phyloP scores from a whole-genome alignment of 2,888 invertebrate species.

The Autographa pulchrina region DNA sequence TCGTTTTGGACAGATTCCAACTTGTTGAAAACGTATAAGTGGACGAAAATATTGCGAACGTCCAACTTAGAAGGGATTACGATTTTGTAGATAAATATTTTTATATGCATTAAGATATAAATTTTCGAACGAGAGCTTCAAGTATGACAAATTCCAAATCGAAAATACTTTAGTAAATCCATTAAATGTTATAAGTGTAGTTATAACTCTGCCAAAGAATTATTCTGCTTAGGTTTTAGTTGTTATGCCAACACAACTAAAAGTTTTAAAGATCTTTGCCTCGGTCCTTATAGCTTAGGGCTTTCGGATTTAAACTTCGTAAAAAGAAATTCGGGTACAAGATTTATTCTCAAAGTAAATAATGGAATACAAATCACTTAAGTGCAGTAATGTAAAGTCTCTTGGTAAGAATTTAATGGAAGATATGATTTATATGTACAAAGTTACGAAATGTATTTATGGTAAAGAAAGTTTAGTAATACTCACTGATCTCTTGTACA shows the following conservation, averaged over 20 bases:
- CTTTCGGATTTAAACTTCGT: constrained; percentile 44
- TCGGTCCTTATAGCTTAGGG: constrained; percentile 36
- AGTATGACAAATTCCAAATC: neutral
- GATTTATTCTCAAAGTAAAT: constrained; percentile 34
- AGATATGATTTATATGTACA: constrained; percentile 5
- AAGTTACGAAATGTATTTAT: neutral
- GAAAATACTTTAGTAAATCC: neutral
- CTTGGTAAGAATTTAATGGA: constrained; percentile 3
- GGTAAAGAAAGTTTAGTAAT: neutral
- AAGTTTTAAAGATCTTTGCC: constrained; percentile 33
- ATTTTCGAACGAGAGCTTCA: neutral
- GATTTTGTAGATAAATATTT: constrained; percentile 27
- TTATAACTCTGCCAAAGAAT: neutral
- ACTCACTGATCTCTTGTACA: constrained; percentile 26
- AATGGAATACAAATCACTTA: constrained; percentile 41
- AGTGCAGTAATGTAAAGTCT: constrained; percentile 21
- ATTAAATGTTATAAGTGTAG: constrained; percentile 3
- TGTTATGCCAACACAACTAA: constrained; percentile 21
- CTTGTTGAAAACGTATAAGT: constrained; percentile 51
- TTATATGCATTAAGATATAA: constrained; percentile 24
- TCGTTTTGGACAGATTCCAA: constrained; percentile 52
- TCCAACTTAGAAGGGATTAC: constrained; percentile 17
- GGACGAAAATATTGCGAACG: constrained; percentile 22
- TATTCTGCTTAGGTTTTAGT: neutral
- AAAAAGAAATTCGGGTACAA: constrained; percentile 25